Base-by-base conservation (phyloP, 2,113 vertebrate genomes). In the Scalopus aquaticus region DNA sequence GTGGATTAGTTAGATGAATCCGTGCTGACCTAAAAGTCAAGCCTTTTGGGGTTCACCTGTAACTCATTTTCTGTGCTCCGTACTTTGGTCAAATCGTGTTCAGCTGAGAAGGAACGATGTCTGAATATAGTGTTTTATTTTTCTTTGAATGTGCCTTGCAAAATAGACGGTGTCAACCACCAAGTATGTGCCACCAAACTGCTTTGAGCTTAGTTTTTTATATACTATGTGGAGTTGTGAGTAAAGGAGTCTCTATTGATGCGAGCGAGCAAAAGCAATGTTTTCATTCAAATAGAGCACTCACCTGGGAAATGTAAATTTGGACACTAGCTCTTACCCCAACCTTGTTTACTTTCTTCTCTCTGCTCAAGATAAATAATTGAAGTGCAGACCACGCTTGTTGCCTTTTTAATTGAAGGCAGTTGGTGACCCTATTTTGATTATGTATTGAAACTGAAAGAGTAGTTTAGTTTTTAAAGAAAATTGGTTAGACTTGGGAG, bases 201-300 rank as follows among this genome's bases (percentile, higher is more conserved):
- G 88, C 76, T n/a, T 32, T 56, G 62, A 26, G 70, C 17, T 88
- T 94, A 85, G 24, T 76, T 32, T 32, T 26, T 76, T 95, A 97
- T 94, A 88, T 77, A 84, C 64, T 93, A 0, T 44, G 32, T 46
- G 37, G 87, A 82, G 96, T 24, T 67, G 8, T 67, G 46, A 58
- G 65, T 37, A 86, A 82, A 67, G 35, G n/a, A 32, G 24, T 90
- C 44, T 77, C 80, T 22, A 54, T 12, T 58, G 86, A n/a, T 32
- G 44, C 74, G 30, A 93, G 37, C 30, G 95, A 93, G 46, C 51
- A 94, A 91, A 97, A 13, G 4, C 49, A 46, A 86, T 28, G 84
- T 97, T 97, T 95, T 88, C 95, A 82, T 92, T 90, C 73, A 90
- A 62, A 72, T 89, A 94, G 69, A 96, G 78, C 72, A 88, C 42